Conservation (phyloP, 1,140 invertebrate genomes). For the Lucilia sericata region DNA sequence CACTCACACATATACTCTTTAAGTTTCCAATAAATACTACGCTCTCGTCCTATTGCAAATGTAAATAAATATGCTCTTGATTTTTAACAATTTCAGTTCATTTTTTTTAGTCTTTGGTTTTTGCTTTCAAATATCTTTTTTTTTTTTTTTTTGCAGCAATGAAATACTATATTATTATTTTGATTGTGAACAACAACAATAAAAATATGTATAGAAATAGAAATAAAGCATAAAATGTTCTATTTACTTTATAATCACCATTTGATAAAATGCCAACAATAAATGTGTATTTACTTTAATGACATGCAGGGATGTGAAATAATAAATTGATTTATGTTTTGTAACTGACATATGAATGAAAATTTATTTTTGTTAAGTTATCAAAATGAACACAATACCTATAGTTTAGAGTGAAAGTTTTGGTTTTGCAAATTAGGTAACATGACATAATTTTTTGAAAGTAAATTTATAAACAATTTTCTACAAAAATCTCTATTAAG, state of each 20-base stretch:
- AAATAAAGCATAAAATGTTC: constrained; percentile 12
- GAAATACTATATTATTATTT: too few species aligned
- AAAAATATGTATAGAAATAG: background rate
- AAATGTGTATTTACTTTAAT: background rate
- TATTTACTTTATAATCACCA: constrained; percentile 12
- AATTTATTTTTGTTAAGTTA: background rate
- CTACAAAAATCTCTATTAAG: too few species aligned
- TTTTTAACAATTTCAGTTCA: background rate
- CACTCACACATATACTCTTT: background rate
- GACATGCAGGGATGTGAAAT: background rate
- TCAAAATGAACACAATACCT: too few species aligned
- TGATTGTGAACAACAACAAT: too few species aligned
- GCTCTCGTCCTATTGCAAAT: background rate
- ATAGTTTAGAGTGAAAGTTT: too few species aligned
- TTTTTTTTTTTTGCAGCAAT: background rate
- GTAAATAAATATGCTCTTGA: constrained; percentile 12
- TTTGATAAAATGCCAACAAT: constrained; percentile 6
- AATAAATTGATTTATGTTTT: background rate
- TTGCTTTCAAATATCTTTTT: background rate
- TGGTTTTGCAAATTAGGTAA: too few species aligned
- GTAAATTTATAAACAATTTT: too few species aligned
- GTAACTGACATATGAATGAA: background rate
- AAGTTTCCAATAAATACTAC: background rate
- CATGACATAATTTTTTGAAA: too few species aligned
- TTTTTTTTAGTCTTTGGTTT: background rate